A percentile compares a stretch with the other conserved stretches of the same genome.
Conservation (phyloP, 1,140 invertebrate genomes). For the Panagrolaimus sp. region DNA sequence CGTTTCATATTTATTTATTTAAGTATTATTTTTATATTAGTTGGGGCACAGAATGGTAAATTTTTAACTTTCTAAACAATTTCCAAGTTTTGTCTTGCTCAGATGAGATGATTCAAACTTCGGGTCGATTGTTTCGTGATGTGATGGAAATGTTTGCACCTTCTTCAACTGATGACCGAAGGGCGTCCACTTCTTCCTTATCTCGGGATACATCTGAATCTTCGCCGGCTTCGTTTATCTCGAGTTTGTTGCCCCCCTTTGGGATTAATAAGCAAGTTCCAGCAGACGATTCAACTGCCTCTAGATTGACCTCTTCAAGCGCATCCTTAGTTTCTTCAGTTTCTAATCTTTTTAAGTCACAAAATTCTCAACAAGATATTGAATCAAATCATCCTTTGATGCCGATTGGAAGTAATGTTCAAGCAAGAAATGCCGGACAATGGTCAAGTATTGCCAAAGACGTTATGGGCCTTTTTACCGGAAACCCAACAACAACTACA, state of each 20-base stretch:
- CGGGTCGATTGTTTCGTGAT: slow-evolving; percentile 23
- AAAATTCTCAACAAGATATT: neutral
- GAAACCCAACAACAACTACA: slow-evolving; percentile 24
- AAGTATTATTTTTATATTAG: too few relatives aligned
- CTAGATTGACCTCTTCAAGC: neutral
- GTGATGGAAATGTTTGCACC: slow-evolving; percentile 31
- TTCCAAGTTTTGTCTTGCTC: neutral
- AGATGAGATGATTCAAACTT: slow-evolving; percentile 18
- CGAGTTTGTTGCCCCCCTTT: slow-evolving; percentile 5
- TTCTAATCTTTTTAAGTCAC: too few relatives aligned
- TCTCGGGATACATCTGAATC: neutral
- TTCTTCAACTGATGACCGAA: neutral
- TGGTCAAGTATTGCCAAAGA: slow-evolving; percentile 33
- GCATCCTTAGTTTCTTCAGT: too few relatives aligned
- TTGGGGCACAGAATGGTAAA: too few relatives aligned
- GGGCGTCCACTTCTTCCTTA: slow-evolving; percentile 15
- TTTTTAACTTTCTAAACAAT: neutral
- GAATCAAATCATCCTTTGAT: neutral
- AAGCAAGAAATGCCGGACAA: neutral
- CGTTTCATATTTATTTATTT: too few relatives aligned
- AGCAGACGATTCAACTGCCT: neutral
- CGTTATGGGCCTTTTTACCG: slow-evolving; percentile 25
- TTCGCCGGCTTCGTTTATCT: neutral
- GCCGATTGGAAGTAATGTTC: neutral
- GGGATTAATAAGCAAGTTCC: neutral